These are phyloP conservation scores for Trachurus trachurus DNA, from an alignment of 2,797 vertebrate species.

Conservation along the genomic window DNA sequence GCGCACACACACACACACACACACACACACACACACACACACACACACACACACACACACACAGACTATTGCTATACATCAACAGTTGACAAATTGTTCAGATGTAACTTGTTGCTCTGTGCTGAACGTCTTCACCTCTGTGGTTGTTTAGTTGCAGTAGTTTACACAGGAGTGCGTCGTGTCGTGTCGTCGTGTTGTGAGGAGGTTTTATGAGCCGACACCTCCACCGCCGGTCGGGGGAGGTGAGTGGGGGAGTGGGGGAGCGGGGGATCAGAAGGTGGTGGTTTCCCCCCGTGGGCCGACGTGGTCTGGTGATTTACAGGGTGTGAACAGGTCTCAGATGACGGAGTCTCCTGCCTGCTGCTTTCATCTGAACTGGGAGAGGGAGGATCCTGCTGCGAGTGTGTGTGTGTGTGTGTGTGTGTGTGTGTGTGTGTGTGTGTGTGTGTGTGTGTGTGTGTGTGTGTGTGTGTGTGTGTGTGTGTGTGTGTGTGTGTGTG, in stretches of 20 bases:
- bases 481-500: too few species aligned
- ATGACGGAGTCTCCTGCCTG: constrained; percentile 26
- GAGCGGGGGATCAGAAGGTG: too few species aligned
- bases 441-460: too few species aligned
- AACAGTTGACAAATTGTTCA: too few species aligned
- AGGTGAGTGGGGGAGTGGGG: neutral
- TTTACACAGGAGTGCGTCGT: neutral
- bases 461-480: too few species aligned
- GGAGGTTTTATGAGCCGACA: constrained; percentile 21
- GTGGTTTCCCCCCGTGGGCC: neutral
- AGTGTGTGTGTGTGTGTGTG: neutral
- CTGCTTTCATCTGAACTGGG: constrained; percentile 42
- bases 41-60: too few species aligned
- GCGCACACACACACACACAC: neutral
- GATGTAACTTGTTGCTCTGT: too few species aligned
- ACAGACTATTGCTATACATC: too few species aligned
- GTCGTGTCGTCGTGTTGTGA: neutral
- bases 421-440: too few species aligned
- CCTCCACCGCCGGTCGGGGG: constrained; percentile 10
- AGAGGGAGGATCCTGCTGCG: constrained; percentile 9
- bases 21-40: too few species aligned
- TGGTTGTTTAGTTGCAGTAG: neutral
- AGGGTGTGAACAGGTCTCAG: constrained; percentile 63
- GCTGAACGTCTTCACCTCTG: neutral
- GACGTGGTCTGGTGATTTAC: constrained; percentile 47